Percentiles rank a stretch among this genome's conserved stretches.
Conservation (phyloP, 2,797 vertebrate genomes). For the Cottoperca gobio region DNA sequence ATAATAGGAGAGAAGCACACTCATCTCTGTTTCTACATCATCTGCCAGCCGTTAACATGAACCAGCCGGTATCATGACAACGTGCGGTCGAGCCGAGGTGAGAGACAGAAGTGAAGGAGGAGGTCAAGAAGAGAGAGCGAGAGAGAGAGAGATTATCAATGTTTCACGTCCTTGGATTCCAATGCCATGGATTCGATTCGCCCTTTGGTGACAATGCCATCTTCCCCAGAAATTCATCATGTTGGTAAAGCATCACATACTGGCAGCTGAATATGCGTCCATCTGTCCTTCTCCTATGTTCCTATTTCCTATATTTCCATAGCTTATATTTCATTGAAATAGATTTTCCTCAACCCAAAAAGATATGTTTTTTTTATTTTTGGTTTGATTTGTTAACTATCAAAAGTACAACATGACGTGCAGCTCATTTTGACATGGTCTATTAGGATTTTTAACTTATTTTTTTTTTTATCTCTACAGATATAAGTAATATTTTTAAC, state of each 20-base stretch:
- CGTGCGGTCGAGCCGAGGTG: neutral
- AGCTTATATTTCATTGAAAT: neutral
- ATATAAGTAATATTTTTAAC: neutral
- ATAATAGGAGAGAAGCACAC: constrained; percentile 46
- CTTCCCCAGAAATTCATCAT: constrained; percentile 27
- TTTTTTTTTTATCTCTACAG: neutral
- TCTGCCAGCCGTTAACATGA: constrained; percentile 32
- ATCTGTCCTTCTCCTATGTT: neutral
- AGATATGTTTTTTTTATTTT: neutral
- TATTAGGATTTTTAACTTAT: no score
- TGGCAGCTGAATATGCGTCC: neutral
- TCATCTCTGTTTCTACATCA: constrained; percentile 45
- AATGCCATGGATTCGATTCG: constrained; percentile 31
- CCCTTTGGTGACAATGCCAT: constrained; percentile 33
- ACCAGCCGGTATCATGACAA: constrained; percentile 35
- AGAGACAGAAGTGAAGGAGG: constrained; percentile 3
- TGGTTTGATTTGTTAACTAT: neutral
- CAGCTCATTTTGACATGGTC: neutral
- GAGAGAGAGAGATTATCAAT: constrained; percentile 20
- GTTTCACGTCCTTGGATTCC: constrained; percentile 1
- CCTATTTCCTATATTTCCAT: neutral
- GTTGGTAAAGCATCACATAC: constrained; percentile 9
- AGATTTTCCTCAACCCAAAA: neutral
- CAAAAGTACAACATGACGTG: neutral
- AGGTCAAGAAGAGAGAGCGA: constrained; percentile 9